These are phyloP conservation scores for Meloidogyne floridensis DNA, from an alignment of 1,140 invertebrate species.

Conservation along the genomic window DNA sequence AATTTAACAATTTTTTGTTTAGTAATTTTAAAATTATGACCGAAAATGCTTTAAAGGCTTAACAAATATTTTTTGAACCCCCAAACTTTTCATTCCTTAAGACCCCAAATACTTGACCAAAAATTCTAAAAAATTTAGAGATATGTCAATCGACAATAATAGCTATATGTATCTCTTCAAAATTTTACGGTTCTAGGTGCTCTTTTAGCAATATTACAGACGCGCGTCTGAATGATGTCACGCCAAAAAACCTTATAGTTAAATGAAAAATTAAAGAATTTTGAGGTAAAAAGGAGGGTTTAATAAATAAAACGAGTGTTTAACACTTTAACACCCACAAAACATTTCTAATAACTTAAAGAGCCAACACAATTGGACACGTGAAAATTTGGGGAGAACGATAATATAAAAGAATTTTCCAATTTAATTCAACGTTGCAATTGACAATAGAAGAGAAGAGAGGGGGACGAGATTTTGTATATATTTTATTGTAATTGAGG, in stretches of 20 bases:
- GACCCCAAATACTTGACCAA: too few relatives aligned
- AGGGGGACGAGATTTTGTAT: slow-evolving; percentile 2
- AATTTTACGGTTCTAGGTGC: too few relatives aligned
- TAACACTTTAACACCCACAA: neutral
- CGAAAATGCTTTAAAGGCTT: too few relatives aligned
- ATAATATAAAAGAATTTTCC: neutral
- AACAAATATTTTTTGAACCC: too few relatives aligned
- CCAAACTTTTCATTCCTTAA: too few relatives aligned
- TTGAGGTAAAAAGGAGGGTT: neutral
- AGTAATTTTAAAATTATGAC: too few relatives aligned
- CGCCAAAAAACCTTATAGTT: neutral
- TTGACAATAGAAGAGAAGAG: slow-evolving; percentile 5
- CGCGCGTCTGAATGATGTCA: neutral
- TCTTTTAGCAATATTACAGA: neutral
- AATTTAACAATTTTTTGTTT: too few relatives aligned
- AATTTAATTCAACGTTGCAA: neutral
- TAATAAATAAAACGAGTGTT: neutral
- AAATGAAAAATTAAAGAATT: neutral
- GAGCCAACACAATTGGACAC: slow-evolving; percentile 1
- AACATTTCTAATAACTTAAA: neutral
- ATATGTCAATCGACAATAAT: too few relatives aligned
- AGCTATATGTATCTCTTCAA: too few relatives aligned
- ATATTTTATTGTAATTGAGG: slow-evolving; percentile 12
- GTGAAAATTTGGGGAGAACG: neutral
- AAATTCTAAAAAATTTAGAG: too few relatives aligned